These are phyloP conservation scores for Corythoichthys intestinalis DNA, from an alignment of 2,113 vertebrate genomes.

Conservation along the genomic window DNA sequence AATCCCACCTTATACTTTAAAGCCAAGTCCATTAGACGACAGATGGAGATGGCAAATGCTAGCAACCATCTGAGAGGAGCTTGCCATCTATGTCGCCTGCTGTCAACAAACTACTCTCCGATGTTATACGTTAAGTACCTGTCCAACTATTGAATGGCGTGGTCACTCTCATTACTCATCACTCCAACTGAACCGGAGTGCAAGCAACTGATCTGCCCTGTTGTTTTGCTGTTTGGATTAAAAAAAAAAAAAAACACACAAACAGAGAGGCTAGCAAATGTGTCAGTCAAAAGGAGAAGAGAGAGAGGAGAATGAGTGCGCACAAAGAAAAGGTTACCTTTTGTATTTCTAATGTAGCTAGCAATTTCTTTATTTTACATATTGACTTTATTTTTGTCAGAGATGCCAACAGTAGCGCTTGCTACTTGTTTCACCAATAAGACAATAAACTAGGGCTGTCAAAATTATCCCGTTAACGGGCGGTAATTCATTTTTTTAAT, in stretches of 20 bases:
- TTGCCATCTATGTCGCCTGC: constrained; percentile 39
- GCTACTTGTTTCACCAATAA: no score
- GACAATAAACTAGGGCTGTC: no score
- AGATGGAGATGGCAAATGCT: constrained; percentile 26
- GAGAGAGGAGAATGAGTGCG: constrained; percentile 3
- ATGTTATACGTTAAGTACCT: constrained; percentile 15
- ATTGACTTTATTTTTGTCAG: no score
- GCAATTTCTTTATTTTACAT: no score
- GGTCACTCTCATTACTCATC: background rate
- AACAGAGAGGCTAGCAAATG: constrained; percentile 40
- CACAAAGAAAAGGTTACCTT: background rate
- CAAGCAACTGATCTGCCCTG: constrained; percentile 33
- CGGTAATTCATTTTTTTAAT: no score
- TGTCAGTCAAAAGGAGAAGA: constrained; percentile 23
- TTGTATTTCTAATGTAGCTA: no score
- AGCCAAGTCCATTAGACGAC: constrained; percentile 43
- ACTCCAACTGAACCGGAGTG: constrained; percentile 39
- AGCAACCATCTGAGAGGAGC: constrained; percentile 20
- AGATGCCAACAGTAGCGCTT: no score
- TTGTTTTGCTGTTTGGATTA: constrained; percentile 6
- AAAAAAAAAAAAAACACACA: constrained; percentile 22
- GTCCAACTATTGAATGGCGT: constrained; percentile 16
- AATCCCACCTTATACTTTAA: constrained; percentile 32
- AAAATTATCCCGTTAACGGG: no score
- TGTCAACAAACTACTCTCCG: constrained; percentile 17